Evolutionary conservation across 2,113 vertebrate species (phyloP).

Genomic region (Castor canadensis): DNA sequence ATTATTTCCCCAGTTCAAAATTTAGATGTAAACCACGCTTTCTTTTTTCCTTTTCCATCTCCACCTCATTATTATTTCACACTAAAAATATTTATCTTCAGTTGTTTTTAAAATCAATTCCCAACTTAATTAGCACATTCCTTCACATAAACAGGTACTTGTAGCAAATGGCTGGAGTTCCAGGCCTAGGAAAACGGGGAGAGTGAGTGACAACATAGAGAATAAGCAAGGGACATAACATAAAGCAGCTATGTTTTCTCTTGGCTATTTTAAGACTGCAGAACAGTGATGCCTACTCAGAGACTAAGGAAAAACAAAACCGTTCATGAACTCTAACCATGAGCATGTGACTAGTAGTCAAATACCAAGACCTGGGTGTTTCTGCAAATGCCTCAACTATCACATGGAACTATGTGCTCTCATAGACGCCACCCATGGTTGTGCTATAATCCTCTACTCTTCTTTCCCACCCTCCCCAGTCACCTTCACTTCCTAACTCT

Average conservation of each 20-base stretch:
- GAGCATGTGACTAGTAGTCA: constrained; percentile 45
- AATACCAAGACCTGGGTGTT: constrained; percentile 40
- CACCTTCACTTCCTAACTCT: background rate
- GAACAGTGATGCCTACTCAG: constrained; percentile 40
- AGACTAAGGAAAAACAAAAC: constrained; percentile 34
- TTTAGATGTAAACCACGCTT: background rate
- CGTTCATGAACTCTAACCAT: constrained; percentile 9
- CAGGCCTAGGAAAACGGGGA: background rate
- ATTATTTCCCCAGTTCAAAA: background rate
- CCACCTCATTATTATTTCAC: background rate
- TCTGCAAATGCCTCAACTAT: background rate
- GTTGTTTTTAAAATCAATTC: background rate
- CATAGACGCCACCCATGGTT: background rate
- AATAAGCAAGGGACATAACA: constrained; percentile 21
- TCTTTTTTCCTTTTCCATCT: background rate
- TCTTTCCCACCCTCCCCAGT: background rate
- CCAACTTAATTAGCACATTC: background rate
- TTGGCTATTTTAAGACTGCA: constrained; percentile 31
- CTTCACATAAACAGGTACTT: background rate
- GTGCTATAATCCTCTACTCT: fast-evolving
- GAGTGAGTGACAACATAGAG: background rate
- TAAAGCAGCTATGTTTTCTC: constrained; percentile 44
- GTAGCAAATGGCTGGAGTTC: background rate
- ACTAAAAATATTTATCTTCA: background rate
- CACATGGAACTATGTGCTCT: background rate